Evolutionary conservation across 2,113 vertebrate species (phyloP), one percentile per base, ranked within the genome.

Genomic region (Brachirus orientalis): DNA sequence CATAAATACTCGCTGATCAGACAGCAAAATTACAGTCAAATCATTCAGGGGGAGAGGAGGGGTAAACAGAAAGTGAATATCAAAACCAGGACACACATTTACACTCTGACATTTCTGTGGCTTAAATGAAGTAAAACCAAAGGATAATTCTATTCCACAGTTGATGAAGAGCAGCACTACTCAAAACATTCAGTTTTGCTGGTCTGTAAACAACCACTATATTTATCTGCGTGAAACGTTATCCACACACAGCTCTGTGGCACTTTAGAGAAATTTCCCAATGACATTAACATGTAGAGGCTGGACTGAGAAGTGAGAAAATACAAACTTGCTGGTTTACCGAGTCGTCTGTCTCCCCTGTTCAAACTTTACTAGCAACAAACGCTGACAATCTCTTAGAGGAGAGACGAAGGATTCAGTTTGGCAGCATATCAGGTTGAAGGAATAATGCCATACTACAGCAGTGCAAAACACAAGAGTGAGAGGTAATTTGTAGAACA

Each of bases 391-490:
- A 58, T 53, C 13, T 45, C 20, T 44, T 7, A 45, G n/a, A 12
- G 20, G 60, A 47, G 10, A 67, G 41, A 8, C 2, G 60, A 51
- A 50, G 8, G 19, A 62, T 60, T 72, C 45, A 61, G 47, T 67
- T 13, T 47, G 56, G 70, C 66, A 78, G 77, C 76, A 45, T 50
- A 17, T 60, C 17, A 53, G 43, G 53, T 33, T 6, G 8, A 79
- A 44, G 67, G 44, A 69, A 46, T 51, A 10, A 47, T 9, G 64
- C 66, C 51, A 35, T 74, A 64, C 71, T 63, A 79, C 63, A 70
- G 53, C 78, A 82, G 90, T 91, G 88, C 89, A 91, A 89, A 86
- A 83, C 43, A 73, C 40, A 36, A 71, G 43, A 77, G 36, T 11
- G 48, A 75, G 89, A 89, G 85, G 88, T 90, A 72, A 83, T 74